phyloP scores from a whole-genome alignment of 2,113 vertebrate genomes.

The Heterocephalus glaber region DNA sequence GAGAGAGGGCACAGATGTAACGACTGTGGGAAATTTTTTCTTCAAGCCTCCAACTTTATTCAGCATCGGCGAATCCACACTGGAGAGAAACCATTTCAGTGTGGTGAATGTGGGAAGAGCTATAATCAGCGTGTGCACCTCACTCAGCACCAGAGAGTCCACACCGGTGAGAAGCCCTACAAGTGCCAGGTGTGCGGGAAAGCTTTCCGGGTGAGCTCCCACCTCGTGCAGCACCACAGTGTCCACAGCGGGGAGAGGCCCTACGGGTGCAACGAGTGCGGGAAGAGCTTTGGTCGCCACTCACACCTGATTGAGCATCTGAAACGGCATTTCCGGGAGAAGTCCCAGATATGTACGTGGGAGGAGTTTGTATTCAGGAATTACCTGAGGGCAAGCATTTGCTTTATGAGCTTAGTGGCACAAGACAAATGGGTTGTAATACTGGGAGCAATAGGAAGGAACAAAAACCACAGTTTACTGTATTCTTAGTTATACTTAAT shows the following conservation, averaged over 20 bases:
- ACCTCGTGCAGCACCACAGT: slow-evolving; percentile 80
- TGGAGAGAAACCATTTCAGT: slow-evolving; percentile 79
- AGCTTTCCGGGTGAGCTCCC: slow-evolving; percentile 78
- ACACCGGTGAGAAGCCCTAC: slow-evolving; percentile 80
- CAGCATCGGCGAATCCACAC: slow-evolving; percentile 81
- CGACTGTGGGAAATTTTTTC: slow-evolving; percentile 80
- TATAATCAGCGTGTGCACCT: slow-evolving; percentile 81
- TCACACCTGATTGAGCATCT: slow-evolving; percentile 80
- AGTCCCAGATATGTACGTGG: slow-evolving; percentile 78
- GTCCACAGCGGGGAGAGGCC: slow-evolving; percentile 79
- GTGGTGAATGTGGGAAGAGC: slow-evolving; percentile 77
- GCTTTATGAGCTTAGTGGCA: background rate
- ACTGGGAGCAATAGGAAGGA: background rate
- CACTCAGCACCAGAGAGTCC: slow-evolving; percentile 79
- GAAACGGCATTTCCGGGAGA: slow-evolving; percentile 80
- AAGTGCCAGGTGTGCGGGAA: slow-evolving; percentile 81
- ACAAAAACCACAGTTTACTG: background rate
- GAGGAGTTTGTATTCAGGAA: background rate
- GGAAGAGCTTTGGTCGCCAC: slow-evolving; percentile 80
- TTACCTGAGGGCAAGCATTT: background rate
- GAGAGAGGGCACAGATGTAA: slow-evolving; percentile 76
- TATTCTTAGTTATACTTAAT: background rate
- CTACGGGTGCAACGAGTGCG: slow-evolving; percentile 71
- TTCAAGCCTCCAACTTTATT: slow-evolving; percentile 81
- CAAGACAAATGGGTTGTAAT: background rate